phyloP scores from a whole-genome alignment of 2,797 vertebrate genomes.

The Yasuhikotakia modesta region DNA sequence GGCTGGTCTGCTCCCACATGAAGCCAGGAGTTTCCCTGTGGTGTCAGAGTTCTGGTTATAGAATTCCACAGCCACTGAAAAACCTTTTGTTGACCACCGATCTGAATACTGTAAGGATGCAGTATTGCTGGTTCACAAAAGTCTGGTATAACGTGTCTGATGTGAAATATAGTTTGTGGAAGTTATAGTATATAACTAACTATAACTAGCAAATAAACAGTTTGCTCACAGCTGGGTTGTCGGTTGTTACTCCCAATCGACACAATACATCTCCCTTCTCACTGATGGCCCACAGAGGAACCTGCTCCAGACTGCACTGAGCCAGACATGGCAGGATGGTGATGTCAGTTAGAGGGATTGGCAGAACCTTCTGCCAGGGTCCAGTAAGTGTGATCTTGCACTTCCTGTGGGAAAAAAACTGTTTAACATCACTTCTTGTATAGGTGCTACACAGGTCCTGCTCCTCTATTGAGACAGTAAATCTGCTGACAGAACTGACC shows the following conservation, averaged over 20 bases:
- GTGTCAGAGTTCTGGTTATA: background rate
- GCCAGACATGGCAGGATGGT: slow-evolving; percentile 87
- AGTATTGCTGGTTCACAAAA: too few relatives aligned
- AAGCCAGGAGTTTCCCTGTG: slow-evolving; percentile 92
- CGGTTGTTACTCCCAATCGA: slow-evolving; percentile 83
- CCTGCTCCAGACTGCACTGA: slow-evolving; percentile 73
- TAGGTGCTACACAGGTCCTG: background rate
- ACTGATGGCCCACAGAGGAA: slow-evolving; percentile 92
- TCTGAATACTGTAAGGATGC: background rate
- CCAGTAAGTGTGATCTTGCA: slow-evolving; percentile 87
- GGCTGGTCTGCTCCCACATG: slow-evolving; percentile 96
- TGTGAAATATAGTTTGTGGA: too few relatives aligned
- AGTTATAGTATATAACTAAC: too few relatives aligned
- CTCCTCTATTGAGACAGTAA: background rate
- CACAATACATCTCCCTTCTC: slow-evolving; percentile 96
- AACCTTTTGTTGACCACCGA: too few relatives aligned
- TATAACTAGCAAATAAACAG: too few relatives aligned
- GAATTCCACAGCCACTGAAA: background rate
- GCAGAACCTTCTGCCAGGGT: slow-evolving; percentile 92
- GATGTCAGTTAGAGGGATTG: slow-evolving; percentile 85
- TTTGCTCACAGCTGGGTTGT: slow-evolving; percentile 72
- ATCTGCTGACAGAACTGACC: slow-evolving; percentile 72
- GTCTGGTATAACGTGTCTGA: too few relatives aligned
- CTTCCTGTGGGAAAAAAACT: slow-evolving; percentile 76
- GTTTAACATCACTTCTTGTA: background rate